Percentiles rank a stretch among this genome's conserved stretches.
These are phyloP conservation scores for Sabatieria punctata DNA, from an alignment of 2,888 invertebrate genomes.

Conservation along the genomic window DNA sequence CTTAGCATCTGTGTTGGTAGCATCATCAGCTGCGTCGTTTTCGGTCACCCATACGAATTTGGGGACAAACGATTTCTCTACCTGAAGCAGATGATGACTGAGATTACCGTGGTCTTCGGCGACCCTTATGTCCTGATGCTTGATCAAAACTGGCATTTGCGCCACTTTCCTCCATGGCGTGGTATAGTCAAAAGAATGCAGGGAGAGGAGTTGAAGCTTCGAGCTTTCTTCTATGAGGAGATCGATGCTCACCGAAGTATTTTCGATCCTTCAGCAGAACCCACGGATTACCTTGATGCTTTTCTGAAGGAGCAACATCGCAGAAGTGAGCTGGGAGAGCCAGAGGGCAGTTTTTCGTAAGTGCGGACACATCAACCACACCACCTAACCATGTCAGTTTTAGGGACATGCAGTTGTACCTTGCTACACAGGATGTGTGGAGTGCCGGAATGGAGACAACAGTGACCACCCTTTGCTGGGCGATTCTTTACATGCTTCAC, in stretches of 20 bases:
- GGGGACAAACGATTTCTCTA: no score
- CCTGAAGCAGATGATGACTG: no score
- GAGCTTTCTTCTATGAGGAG: background rate
- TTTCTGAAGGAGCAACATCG: slow-evolving; percentile 2
- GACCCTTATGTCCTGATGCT: no score
- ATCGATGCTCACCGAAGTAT: background rate
- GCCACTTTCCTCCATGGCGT: no score
- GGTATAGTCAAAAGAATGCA: no score
- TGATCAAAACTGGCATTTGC: no score
- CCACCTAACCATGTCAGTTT: no score
- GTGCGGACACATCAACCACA: background rate
- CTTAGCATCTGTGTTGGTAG: no score
- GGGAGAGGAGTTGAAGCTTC: slow-evolving; percentile 2
- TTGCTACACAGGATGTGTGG: slow-evolving; percentile 8
- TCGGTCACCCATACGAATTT: no score
- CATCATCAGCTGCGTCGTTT: no score
- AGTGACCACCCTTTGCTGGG: slow-evolving; percentile 11
- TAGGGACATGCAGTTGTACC: slow-evolving; percentile 8
- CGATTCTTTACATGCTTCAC: slow-evolving; percentile 7
- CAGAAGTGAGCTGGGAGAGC: background rate
- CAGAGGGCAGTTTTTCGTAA: background rate
- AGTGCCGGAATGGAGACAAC: slow-evolving; percentile 13
- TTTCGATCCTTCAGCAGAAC: background rate
- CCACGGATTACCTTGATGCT: background rate
- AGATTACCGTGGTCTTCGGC: no score